Evolutionary conservation across 2,797 vertebrate genomes (phyloP), one percentile per base, ranked within the genome.

Genomic region (Otolemur crassicaudatus): DNA sequence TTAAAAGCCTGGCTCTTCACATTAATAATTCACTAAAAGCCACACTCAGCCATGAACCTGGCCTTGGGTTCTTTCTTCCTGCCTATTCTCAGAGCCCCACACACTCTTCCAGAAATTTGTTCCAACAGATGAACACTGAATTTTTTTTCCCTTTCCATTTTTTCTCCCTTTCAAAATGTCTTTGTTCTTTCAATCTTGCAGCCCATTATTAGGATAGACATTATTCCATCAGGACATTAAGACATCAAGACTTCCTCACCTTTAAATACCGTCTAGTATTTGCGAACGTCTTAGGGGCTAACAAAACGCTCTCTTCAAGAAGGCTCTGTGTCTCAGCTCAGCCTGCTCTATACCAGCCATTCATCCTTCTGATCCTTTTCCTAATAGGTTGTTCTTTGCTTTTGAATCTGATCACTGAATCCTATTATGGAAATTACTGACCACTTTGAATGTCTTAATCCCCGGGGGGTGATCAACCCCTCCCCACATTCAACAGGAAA

Each of bases 361-460:
- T 90, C 84, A 58, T 17, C 65, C 37, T 49, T n/a, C 91, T 93
- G 73, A 85, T 56, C 40, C 96, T 83, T 83, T 77, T 79, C 70
- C 80, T 85, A 56, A 65, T 89, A 90, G 93, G 91, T 40, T 46
- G 84, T 86, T 87, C 94, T 93, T 83, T 85, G 89, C 95, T 94
- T 96, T 96, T 87, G 83, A 95, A 96, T 97, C 87, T 19, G 83
- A 94, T 97, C 92, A 49, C 89, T 94, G 97, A 97, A 97, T 97
- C 91, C 87, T 97, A 79, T 98, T 96, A 97, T 91, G 97, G 91
- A 98, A 97, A 98, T 97, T 92, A 96, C 91, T 91, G 89, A 70
- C 72, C 20, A 70, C 92, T 93, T 95, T 97, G 94, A 84, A 91
- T 91, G 69, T 88, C 86, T 76, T 49, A 96, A 97, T 97, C 97